These are phyloP conservation scores for Ganaspis sp. DNA, from an alignment of 1,140 invertebrate species.

Conservation along the genomic window DNA sequence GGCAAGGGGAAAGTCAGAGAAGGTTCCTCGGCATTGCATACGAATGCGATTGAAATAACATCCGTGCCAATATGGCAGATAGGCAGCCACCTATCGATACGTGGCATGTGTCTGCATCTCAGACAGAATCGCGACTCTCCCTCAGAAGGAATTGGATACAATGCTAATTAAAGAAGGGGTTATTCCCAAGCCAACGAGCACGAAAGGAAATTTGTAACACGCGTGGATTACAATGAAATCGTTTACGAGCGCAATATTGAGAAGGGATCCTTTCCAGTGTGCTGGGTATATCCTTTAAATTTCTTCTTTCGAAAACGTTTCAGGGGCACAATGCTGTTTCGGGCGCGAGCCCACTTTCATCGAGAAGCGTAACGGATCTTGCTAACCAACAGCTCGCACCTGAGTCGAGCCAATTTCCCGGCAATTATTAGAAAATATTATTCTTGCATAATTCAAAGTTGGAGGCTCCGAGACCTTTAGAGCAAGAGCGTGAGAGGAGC, in stretches of 20 bases:
- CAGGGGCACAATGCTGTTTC: constrained; percentile 48
- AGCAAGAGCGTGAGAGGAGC: constrained; percentile 26
- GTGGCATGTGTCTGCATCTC: constrained; percentile 1
- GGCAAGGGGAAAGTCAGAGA: neutral
- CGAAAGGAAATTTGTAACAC: constrained; percentile 68
- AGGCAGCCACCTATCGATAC: constrained; percentile 34
- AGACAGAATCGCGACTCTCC: constrained; percentile 10
- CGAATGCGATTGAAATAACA: constrained; percentile 45
- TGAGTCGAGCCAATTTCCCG: constrained; percentile 49
- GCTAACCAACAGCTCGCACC: constrained; percentile 32
- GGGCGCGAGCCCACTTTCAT: constrained; percentile 36
- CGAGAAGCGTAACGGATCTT: constrained; percentile 54
- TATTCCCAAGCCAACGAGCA: constrained; percentile 63
- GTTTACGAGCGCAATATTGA: constrained; percentile 55
- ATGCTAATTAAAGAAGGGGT: constrained; percentile 70
- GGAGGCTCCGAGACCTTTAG: constrained; percentile 19
- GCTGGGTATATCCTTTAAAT: constrained; percentile 34
- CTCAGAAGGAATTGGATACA: constrained; percentile 63
- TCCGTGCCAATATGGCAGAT: constrained; percentile 31
- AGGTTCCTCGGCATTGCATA: constrained; percentile 30
- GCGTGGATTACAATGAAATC: constrained; percentile 63
- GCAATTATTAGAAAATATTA: constrained; percentile 68
- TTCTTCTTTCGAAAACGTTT: constrained; percentile 37
- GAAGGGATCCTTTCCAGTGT: too few relatives aligned
- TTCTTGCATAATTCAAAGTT: constrained; percentile 65